A percentile compares a stretch with the other conserved stretches of the same genome.
Evolutionary conservation across 2,797 vertebrate genomes (phyloP).

Genomic region (Oreortyx pictus): DNA sequence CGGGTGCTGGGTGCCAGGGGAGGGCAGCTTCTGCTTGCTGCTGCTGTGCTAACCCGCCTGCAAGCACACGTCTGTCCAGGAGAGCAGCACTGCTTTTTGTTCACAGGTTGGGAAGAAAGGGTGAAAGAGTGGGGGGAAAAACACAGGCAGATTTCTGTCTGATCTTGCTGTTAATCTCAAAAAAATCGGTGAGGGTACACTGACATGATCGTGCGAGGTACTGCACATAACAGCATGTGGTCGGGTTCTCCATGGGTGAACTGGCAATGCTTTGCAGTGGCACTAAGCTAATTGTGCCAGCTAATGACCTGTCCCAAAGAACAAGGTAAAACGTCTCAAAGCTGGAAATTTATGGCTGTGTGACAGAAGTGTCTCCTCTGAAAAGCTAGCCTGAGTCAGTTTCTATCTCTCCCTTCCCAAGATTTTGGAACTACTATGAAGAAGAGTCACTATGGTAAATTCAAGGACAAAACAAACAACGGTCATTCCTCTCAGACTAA

Average conservation of each 20-base stretch:
- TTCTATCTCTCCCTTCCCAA: not conserved
- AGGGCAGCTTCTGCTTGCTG: not conserved
- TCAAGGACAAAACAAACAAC: not conserved
- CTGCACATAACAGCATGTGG: rapidly evolving
- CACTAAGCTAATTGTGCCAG: not conserved
- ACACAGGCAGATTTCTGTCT: not conserved
- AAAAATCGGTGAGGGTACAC: not conserved
- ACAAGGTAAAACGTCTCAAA: not conserved
- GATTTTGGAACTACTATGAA: not conserved
- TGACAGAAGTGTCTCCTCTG: not conserved
- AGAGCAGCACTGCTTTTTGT: not conserved
- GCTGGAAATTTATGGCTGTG: not conserved
- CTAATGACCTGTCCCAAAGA: not conserved
- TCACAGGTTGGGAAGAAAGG: not conserved
- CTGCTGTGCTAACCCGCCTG: not conserved
- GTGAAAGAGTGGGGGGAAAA: not conserved
- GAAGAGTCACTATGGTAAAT: not conserved
- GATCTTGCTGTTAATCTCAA: not conserved
- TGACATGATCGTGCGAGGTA: not conserved
- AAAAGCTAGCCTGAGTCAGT: not conserved
- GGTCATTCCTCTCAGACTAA: not conserved
- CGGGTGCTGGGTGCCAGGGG: not conserved
- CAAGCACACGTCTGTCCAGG: not conserved
- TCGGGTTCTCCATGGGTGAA: not conserved
- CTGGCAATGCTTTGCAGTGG: not conserved